These are phyloP conservation scores for Spisula solida DNA, from an alignment of 2,888 invertebrate genomes.

Conservation along the genomic window DNA sequence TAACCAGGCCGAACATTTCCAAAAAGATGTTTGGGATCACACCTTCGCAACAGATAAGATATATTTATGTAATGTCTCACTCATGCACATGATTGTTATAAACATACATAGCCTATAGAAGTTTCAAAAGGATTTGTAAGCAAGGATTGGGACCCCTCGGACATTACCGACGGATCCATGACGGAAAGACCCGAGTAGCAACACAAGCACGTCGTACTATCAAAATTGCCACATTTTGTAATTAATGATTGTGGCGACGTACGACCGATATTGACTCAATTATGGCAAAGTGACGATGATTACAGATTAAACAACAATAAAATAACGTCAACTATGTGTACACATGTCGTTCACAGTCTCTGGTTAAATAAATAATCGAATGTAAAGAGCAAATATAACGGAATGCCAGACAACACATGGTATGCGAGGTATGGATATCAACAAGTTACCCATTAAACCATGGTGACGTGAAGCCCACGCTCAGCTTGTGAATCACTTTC, in stretches of 20 bases:
- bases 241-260: neutral
- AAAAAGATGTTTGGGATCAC: too few species aligned
- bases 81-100: too few species aligned
- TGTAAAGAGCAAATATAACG: neutral
- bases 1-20: too few species aligned
- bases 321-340: neutral
- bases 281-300: neutral
- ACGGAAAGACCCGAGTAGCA: too few species aligned
- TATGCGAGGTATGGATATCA: neutral
- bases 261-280: neutral
- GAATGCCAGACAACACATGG: neutral
- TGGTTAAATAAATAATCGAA: neutral
- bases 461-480: too few species aligned
- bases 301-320: neutral
- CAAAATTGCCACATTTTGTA: neutral
- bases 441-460: too few species aligned
- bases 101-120: too few species aligned
- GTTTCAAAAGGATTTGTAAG: too few species aligned
- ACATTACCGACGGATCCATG: too few species aligned
- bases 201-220: neutral
- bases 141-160: neutral
- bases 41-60: too few species aligned
- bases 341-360: neutral
- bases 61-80: too few species aligned
- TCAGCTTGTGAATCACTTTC: too few species aligned